phyloP scores from a whole-genome alignment of 37 sponge, comb jelly and placozoan genomes.

The Eunapius fragilis region DNA sequence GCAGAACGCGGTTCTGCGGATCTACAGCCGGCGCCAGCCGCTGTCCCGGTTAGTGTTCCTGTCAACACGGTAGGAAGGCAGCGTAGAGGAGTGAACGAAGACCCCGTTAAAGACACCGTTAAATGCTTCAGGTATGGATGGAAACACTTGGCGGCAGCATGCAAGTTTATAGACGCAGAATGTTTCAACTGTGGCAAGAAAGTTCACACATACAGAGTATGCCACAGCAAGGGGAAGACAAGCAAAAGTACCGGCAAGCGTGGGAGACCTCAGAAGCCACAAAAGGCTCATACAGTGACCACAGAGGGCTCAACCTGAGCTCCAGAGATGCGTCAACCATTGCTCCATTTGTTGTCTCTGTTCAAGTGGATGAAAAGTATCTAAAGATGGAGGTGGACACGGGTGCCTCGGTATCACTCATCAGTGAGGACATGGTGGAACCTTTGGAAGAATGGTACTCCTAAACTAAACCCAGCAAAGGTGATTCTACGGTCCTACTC shows the following conservation, averaged over 20 bases:
- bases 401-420: slow-evolving; percentile 45
- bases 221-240: background rate
- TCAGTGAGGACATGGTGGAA: slow-evolving; percentile 2
- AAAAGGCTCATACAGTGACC: slow-evolving; percentile 4
- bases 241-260: background rate
- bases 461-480: background rate
- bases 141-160: slow-evolving; percentile 10
- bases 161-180: slow-evolving; percentile 11
- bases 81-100: background rate
- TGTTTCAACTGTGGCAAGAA: slow-evolving; percentile 27
- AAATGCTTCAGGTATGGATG: slow-evolving; percentile 40
- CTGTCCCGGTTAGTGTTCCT: background rate
- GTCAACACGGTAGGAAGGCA: slow-evolving; percentile 1
- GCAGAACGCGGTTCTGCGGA: background rate
- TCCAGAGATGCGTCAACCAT: background rate
- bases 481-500: slow-evolving; percentile 33
- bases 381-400: slow-evolving; percentile 58
- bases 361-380: background rate
- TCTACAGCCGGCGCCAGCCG: background rate
- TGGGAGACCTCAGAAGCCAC: slow-evolving; percentile 7
- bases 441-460: background rate
- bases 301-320: slow-evolving; percentile 6
- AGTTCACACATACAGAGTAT: slow-evolving; percentile 34
- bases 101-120: background rate
- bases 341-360: background rate